Evolutionary conservation across 2,888 invertebrate genomes (phyloP).

Genomic region (Caenorhabditis drosophilae): DNA sequence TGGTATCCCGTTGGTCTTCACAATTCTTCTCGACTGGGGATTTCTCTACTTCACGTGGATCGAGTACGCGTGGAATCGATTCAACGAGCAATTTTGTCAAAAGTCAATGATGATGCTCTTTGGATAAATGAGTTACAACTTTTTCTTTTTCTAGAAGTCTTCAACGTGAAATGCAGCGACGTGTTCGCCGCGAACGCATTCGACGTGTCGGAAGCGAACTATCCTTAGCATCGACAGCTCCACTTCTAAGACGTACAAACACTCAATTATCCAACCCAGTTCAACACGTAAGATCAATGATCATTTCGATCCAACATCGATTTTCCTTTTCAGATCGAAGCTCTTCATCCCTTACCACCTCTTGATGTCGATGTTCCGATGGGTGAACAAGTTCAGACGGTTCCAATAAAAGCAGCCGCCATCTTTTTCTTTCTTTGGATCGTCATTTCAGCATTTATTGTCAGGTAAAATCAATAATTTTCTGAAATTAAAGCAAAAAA

Average conservation of each 20-base stretch:
- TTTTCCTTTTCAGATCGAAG: constrained; percentile 43
- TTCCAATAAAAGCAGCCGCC: constrained; percentile 54
- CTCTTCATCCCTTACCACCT: constrained; percentile 41
- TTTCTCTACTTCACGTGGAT: constrained; percentile 59
- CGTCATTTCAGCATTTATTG: constrained; percentile 45
- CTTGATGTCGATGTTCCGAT: constrained; percentile 45
- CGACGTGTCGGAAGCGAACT: constrained; percentile 55
- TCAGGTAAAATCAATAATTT: no score
- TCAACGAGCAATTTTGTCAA: constrained; percentile 54
- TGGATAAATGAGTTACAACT: no score
- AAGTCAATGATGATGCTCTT: no score
- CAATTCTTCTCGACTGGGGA: constrained; percentile 58
- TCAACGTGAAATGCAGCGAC: constrained; percentile 39
- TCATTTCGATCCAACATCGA: background rate
- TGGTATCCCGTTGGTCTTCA: constrained; percentile 56
- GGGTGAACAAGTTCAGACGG: constrained; percentile 53
- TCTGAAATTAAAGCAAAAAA: no score
- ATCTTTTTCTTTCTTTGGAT: constrained; percentile 56
- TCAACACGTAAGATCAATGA: constrained; percentile 39
- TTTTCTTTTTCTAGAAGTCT: constrained; percentile 40
- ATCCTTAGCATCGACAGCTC: constrained; percentile 46
- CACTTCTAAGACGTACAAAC: constrained; percentile 44
- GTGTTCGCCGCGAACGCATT: constrained; percentile 43
- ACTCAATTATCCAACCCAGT: constrained; percentile 38
- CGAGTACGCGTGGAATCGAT: constrained; percentile 54